Evolutionary conservation across 1,140 invertebrate species (phyloP).

Genomic region (Zaprionus davidi): DNA sequence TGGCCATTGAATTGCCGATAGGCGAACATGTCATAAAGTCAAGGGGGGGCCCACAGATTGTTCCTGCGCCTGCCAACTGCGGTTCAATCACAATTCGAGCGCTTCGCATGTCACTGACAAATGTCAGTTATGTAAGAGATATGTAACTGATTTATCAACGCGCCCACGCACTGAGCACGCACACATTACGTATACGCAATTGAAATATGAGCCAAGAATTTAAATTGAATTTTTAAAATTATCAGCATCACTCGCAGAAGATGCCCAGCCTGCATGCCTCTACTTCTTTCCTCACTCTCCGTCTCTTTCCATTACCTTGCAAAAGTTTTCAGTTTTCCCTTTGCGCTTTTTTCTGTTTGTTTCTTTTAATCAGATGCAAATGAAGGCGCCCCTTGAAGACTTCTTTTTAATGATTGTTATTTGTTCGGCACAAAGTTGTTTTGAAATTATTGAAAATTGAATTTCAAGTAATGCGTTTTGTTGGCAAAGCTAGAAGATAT

Average conservation of each 20-base stretch:
- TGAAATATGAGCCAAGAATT: conserved; percentile 59
- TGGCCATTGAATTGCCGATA: conserved; percentile 19
- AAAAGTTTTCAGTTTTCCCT: conserved; percentile 31
- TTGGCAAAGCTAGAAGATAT: conserved; percentile 22
- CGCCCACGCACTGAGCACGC: conserved; percentile 9
- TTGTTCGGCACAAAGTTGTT: conserved; percentile 42
- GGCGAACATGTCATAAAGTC: conserved; percentile 47
- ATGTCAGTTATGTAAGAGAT: conserved; percentile 62
- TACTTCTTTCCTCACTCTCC: neutral
- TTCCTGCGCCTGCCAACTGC: conserved; percentile 23
- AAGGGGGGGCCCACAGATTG: conserved; percentile 13
- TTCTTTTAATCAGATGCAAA: conserved; percentile 69
- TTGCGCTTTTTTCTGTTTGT: conserved; percentile 41
- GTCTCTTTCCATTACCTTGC: neutral
- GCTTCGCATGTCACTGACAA: conserved; percentile 59
- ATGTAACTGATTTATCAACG: conserved; percentile 60
- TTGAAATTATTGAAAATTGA: conserved; percentile 57
- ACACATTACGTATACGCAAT: conserved; percentile 53
- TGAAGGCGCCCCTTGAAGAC: conserved; percentile 50
- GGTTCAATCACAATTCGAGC: conserved; percentile 44
- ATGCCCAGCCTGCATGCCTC: neutral
- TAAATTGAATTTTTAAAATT: conserved; percentile 65
- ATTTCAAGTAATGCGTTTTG: conserved; percentile 51
- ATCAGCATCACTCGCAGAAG: conserved; percentile 29
- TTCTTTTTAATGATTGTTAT: conserved; percentile 51